Conservation (phyloP, 64 coral and sea anemone species). For the Montipora sp. region DNA sequence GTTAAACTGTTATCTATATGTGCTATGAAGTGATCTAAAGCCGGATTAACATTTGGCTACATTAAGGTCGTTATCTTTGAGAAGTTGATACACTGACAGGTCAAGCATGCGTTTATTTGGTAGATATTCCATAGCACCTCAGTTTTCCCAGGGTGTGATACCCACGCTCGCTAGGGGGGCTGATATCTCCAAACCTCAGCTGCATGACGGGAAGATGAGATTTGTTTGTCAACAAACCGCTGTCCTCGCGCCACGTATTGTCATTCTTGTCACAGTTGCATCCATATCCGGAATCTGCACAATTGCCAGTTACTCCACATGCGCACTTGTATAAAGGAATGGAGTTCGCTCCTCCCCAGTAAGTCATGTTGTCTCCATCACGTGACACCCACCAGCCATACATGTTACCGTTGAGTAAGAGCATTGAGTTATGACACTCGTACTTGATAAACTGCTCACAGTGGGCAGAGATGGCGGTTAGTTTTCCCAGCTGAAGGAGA, state of each 20-base stretch:
- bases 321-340: constrained; percentile 7
- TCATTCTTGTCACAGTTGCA: constrained; percentile 38
- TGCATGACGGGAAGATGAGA: not conserved
- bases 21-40: no score
- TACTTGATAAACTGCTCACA: constrained; percentile 72
- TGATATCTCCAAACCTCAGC: not conserved
- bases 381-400: constrained; percentile 9
- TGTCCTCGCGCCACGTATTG: not conserved
- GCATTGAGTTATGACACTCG: constrained; percentile 4
- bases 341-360: not conserved
- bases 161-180: not conserved
- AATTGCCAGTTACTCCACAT: not conserved
- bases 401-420: not conserved
- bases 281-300: not conserved
- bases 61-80: no score
- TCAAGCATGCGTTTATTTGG: no score
- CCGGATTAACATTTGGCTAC: no score
- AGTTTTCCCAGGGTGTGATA: constrained; percentile 1
- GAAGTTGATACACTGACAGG: no score
- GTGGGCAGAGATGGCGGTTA: constrained; percentile 26
- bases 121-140: not conserved
- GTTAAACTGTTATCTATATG: no score
- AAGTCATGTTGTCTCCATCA: not conserved
- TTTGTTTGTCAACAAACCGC: not conserved
- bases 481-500: constrained; percentile 19